Evolutionary conservation across 2,888 invertebrate species (phyloP), one percentile per base, ranked within the genome.

Genomic region (Drosophila pullipes): DNA sequence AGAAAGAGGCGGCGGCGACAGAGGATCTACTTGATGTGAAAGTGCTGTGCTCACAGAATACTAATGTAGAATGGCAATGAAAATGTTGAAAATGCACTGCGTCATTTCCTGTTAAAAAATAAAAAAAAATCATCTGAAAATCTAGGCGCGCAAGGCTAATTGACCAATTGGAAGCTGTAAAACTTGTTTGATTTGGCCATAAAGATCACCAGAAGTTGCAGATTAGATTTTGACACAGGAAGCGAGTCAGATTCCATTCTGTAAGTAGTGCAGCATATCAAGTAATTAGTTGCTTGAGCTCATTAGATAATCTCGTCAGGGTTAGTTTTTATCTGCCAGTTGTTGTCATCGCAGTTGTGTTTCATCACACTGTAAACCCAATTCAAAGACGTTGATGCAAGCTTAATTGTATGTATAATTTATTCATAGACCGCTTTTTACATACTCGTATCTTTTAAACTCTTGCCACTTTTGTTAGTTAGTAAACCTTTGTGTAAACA

Each of bases 341-440:
- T 57, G 11, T 37, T 28, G 10, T 44, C 59, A 18, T 41, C 28
- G 35, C 49, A 39, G 39, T 50, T 49, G 39, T 35, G 2, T 0
- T 7, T 31, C 47, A 28, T 30, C 16, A 31, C 55, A 37, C 10
- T 52, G 37, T 57, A 18, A 52, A 9, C 37, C 41, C 50, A 61
- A 69, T 37, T 63, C 11, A 78, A 81, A 77, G 62, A 47, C 74
- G 7, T 60, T 57, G 60, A 11, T 44, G 41, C 74, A 47, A 70
- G 64, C 76, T 74, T 89, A 79, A 58, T 76, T 47, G 52, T 76
- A 83, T 67, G 63, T 82, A 78, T 84, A 76, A 71, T 88, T 89
- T 74, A 82, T 75, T 83, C 57, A 75, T 69, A 60, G 76, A 65
- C 60, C 67, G 30, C 55, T 67, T 64, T 82, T 50, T 71, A 74